Evolutionary conservation across 1,140 invertebrate species (phyloP).

Genomic region (Drosophila takahashii): DNA sequence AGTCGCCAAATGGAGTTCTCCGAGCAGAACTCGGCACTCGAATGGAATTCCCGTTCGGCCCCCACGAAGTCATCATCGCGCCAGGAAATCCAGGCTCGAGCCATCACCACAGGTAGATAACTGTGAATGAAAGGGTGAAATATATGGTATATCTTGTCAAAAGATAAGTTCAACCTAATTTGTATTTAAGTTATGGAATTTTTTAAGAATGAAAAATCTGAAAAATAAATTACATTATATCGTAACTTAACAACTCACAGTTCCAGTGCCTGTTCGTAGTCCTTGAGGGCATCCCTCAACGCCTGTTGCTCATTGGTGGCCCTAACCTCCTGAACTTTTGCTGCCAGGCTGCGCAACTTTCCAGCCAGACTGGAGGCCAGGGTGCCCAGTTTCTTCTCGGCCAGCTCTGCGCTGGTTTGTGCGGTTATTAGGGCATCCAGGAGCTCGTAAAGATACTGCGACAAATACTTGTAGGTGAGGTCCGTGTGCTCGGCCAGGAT

Average conservation of each 20-base stretch:
- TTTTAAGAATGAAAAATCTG: too few species aligned
- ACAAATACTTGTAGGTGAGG: conserved; percentile 98
- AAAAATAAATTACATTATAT: neutral
- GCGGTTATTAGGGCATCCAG: conserved; percentile 98
- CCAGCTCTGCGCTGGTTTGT: conserved; percentile 98
- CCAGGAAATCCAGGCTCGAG: conserved; percentile 99
- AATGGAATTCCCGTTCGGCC: conserved; percentile 97
- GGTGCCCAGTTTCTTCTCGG: conserved; percentile 98
- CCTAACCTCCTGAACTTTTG: conserved; percentile 96
- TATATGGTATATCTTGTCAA: too few species aligned
- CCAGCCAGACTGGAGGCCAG: conserved; percentile 96
- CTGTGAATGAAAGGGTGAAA: conserved; percentile 62
- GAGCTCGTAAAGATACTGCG: conserved; percentile 95
- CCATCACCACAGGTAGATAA: conserved; percentile 98
- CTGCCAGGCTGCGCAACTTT: conserved; percentile 95
- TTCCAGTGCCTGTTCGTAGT: conserved; percentile 97
- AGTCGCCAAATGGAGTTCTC: conserved; percentile 97
- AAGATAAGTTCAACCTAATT: too few species aligned
- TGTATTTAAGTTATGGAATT: too few species aligned
- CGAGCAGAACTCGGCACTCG: conserved; percentile 99
- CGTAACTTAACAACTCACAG: conserved; percentile 64
- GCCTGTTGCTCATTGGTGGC: conserved; percentile 94
- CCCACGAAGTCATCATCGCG: conserved; percentile 98
- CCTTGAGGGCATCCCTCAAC: conserved; percentile 95
- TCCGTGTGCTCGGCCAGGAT: conserved; percentile 99